Conservation (phyloP, 2,113 vertebrate species). For the Alaudala cheleensis region DNA sequence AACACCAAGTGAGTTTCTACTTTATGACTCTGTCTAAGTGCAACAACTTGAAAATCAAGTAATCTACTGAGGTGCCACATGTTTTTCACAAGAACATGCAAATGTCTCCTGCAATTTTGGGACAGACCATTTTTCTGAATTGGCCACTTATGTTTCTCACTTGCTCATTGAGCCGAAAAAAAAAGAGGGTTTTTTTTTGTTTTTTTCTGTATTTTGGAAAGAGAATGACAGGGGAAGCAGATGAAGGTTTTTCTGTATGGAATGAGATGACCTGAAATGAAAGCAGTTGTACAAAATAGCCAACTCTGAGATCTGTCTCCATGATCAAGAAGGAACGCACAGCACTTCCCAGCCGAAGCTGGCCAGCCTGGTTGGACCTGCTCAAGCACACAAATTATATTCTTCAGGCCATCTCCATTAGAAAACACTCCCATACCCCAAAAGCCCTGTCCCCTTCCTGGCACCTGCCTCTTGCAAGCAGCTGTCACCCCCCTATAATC, state of each 20-base stretch:
- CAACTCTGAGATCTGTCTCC: neutral
- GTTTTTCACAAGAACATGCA: neutral
- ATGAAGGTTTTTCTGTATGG: neutral
- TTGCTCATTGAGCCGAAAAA: neutral
- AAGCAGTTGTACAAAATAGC: neutral
- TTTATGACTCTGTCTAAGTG: accelerated
- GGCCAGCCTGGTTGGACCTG: neutral
- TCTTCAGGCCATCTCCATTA: neutral
- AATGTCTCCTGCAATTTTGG: neutral
- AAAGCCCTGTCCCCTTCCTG: neutral
- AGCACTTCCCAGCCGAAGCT: accelerated
- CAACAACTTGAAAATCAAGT: neutral
- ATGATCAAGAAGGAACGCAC: neutral
- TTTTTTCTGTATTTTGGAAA: neutral
- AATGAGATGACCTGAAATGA: neutral
- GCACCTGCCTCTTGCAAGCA: neutral
- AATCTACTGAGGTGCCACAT: neutral
- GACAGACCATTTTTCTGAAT: neutral
- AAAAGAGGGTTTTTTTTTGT: neutral
- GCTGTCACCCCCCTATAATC: neutral
- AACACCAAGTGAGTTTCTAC: neutral
- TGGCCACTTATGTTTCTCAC: neutral
- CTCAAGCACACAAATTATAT: neutral
- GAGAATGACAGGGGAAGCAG: neutral
- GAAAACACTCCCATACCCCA: neutral